phyloP scores from a whole-genome alignment of 2,113 vertebrate genomes.

The Sorex fumeus region DNA sequence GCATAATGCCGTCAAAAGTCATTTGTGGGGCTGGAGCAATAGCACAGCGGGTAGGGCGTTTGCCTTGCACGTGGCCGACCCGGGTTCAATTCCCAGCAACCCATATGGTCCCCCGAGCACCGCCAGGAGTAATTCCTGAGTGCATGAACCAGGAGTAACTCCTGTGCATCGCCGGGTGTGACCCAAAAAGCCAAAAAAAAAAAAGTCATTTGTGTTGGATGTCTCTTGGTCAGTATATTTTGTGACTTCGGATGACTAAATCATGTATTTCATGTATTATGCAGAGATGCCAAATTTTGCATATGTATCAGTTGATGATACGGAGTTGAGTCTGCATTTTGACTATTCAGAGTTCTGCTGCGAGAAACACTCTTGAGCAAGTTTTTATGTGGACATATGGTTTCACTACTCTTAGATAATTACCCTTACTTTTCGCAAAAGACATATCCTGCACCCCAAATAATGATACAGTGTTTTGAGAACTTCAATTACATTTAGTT shows the following conservation, averaged over 20 bases:
- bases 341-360: not conserved
- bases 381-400: not conserved
- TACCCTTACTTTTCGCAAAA: conserved; percentile 35
- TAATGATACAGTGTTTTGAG: conserved; percentile 60
- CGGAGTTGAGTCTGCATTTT: conserved; percentile 37
- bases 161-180: too few relatives aligned
- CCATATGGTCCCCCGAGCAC: too few relatives aligned
- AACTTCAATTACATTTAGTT: conserved; percentile 15
- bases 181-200: too few relatives aligned
- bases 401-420: conserved; percentile 56
- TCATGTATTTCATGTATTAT: too few relatives aligned
- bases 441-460: not conserved
- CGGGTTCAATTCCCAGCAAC: too few relatives aligned
- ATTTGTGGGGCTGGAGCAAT: too few relatives aligned
- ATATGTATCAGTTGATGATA: conserved; percentile 23
- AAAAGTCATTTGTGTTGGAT: not conserved
- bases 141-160: too few relatives aligned
- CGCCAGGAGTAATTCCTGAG: too few relatives aligned
- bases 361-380: not conserved
- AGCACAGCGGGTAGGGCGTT: too few relatives aligned
- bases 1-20: conserved; percentile 27
- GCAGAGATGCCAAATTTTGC: conserved; percentile 3
- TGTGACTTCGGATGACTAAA: conserved; percentile 23
- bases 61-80: too few relatives aligned
- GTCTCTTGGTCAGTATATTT: not conserved